A percentile compares a stretch with the other conserved stretches of the same genome.
These are phyloP conservation scores for Linyphia triangularis DNA, from an alignment of 2,888 invertebrate species.

Conservation along the genomic window DNA sequence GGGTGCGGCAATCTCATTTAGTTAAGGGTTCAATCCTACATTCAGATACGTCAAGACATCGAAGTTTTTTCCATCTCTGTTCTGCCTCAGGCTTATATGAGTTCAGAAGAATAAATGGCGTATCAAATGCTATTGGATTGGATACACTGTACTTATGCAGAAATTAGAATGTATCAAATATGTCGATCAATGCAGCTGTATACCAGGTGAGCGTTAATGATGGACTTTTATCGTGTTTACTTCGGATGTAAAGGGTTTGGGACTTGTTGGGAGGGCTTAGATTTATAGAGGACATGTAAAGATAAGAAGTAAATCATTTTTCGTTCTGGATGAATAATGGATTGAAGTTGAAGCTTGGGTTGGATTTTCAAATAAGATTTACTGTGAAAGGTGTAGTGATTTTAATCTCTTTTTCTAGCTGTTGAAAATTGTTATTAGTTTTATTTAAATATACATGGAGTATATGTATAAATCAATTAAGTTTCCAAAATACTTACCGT, in stretches of 20 bases:
- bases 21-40: neutral
- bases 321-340: neutral
- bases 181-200: conserved; percentile 46
- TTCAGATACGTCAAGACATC: neutral
- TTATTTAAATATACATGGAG: too few relatives aligned
- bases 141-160: conserved; percentile 23
- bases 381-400: too few relatives aligned
- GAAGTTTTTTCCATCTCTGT: conserved; percentile 28
- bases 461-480: too few relatives aligned
- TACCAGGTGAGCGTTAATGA: conserved; percentile 10
- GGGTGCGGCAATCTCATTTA: conserved; percentile 7
- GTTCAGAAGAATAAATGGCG: conserved; percentile 16
- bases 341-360: neutral
- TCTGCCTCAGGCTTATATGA: conserved; percentile 18
- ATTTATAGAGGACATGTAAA: conserved; percentile 8
- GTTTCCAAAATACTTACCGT: too few relatives aligned
- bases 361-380: too few relatives aligned
- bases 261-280: conserved; percentile 5
- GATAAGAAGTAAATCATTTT: conserved; percentile 19
- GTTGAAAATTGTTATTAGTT: too few relatives aligned
- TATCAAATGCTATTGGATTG: conserved; percentile 34
- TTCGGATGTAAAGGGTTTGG: conserved; percentile 3
- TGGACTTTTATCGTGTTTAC: conserved; percentile 30
- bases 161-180: conserved; percentile 39
- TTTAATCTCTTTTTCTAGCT: too few relatives aligned